Conservation (phyloP, 2,113 vertebrate species). For the Miniopterus natalensis region DNA sequence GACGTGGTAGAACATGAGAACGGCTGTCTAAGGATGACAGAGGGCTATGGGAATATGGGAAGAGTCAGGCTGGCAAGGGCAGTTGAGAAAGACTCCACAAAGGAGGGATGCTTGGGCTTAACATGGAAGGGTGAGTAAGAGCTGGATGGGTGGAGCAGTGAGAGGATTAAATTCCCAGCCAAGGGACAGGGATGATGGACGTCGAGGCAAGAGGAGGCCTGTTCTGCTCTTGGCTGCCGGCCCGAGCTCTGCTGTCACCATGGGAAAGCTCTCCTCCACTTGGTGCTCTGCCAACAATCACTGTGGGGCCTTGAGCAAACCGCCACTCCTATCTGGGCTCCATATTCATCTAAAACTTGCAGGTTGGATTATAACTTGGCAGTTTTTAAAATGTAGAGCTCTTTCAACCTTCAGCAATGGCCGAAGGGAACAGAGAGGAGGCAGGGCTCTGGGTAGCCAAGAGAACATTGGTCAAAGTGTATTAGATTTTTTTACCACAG, state of each 20-base stretch:
- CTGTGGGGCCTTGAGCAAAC: neutral
- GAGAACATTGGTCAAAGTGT: neutral
- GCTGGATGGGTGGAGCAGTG: constrained; percentile 11
- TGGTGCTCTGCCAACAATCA: constrained; percentile 26
- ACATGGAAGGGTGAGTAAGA: neutral
- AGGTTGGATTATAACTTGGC: neutral
- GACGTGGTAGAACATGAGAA: neutral
- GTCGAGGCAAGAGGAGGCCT: constrained; percentile 68
- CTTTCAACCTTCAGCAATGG: neutral
- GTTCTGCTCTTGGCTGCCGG: constrained; percentile 48
- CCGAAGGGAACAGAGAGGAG: neutral
- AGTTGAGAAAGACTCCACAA: neutral
- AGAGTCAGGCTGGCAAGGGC: neutral
- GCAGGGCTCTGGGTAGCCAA: neutral
- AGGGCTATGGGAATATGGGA: neutral
- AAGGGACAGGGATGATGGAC: neutral
- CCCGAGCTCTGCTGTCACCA: constrained; percentile 10
- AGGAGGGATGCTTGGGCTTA: neutral
- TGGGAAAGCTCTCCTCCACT: constrained; percentile 26
- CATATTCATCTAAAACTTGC: neutral
- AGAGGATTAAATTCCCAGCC: constrained; percentile 20
- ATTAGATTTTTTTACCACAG: neutral
- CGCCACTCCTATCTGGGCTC: neutral
- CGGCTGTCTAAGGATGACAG: neutral
- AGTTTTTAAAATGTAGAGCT: neutral